Evolutionary conservation across 2,797 vertebrate species (phyloP).

Genomic region (Delichon dasypus): DNA sequence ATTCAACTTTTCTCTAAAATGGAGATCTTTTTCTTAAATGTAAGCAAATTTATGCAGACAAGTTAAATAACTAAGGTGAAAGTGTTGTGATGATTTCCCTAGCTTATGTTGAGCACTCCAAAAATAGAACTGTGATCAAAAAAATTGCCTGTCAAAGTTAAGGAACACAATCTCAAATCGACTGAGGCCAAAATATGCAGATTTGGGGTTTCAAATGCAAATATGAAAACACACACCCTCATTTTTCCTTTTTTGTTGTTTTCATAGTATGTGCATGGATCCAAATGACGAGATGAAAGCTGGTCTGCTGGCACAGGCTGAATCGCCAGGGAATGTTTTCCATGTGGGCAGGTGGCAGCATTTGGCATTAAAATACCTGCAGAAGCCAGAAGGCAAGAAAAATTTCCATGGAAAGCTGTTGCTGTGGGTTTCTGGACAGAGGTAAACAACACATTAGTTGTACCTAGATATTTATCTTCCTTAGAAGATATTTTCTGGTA

Average conservation of each 20-base stretch:
- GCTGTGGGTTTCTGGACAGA: conserved; percentile 93
- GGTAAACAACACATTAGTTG: conserved; percentile 73
- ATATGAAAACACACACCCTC: background rate
- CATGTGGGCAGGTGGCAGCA: conserved; percentile 88
- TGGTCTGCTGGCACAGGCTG: conserved; percentile 87
- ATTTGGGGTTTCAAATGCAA: background rate
- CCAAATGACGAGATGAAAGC: conserved; percentile 93
- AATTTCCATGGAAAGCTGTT: conserved; percentile 85
- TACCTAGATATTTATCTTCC: background rate
- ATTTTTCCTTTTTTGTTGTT: background rate
- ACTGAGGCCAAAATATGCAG: background rate
- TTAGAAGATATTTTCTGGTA: background rate
- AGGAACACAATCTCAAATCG: background rate
- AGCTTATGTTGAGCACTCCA: background rate
- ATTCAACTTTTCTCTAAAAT: background rate
- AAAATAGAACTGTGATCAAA: background rate
- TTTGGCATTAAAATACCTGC: conserved; percentile 87
- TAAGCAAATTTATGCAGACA: background rate
- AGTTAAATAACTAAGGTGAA: background rate
- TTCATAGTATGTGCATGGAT: conserved; percentile 88
- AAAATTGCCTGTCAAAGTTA: background rate
- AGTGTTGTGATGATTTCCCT: background rate
- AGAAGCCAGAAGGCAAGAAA: conserved; percentile 93
- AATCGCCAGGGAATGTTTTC: conserved; percentile 85
- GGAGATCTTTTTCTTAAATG: background rate